Base-by-base conservation (phyloP, 2,888 invertebrate genomes). In the Baccha elongata region DNA sequence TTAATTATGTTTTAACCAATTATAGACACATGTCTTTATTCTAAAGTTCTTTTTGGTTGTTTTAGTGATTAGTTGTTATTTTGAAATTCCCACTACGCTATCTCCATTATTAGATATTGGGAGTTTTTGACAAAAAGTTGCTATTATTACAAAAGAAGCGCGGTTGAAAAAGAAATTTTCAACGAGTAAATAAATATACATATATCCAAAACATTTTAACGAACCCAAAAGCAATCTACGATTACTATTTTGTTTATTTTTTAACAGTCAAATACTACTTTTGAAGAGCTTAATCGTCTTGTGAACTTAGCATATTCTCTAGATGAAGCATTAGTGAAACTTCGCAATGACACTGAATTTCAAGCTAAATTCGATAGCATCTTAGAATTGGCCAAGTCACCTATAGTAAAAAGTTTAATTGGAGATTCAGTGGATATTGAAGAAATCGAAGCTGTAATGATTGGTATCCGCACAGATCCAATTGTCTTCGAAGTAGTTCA, bases 181-280 rank as follows among this genome's bases (percentile, higher is more conserved):
- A n/a, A n/a, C n/a, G n/a, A n/a, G n/a, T n/a, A n/a, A n/a, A n/a
- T n/a, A n/a, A n/a, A n/a, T n/a, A n/a, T n/a, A n/a, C n/a, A n/a
- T n/a, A n/a, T n/a, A n/a, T n/a, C n/a, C n/a, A n/a, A n/a, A n/a
- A n/a, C n/a, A n/a, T n/a, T n/a, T n/a, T n/a, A n/a, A n/a, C n/a
- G n/a, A n/a, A n/a, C n/a, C n/a, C n/a, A n/a, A n/a, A n/a, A n/a
- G n/a, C n/a, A n/a, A n/a, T n/a, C n/a, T n/a, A n/a, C n/a, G n/a
- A n/a, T n/a, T n/a, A 42, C 46, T 69, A 13, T 8, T 53, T 53
- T n/a, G n/a, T n/a, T 62, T 44, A 19, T 48, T 71, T 60, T 1
- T 60, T 75, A 87, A 80, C 3, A 93, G 93, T 92, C 92, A 0
- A 94, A 93, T 88, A 86, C 89, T 4, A 92, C 92, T 0, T 93